phyloP scores from a whole-genome alignment of 2,797 vertebrate species.

The Hafferia zeledoni region DNA sequence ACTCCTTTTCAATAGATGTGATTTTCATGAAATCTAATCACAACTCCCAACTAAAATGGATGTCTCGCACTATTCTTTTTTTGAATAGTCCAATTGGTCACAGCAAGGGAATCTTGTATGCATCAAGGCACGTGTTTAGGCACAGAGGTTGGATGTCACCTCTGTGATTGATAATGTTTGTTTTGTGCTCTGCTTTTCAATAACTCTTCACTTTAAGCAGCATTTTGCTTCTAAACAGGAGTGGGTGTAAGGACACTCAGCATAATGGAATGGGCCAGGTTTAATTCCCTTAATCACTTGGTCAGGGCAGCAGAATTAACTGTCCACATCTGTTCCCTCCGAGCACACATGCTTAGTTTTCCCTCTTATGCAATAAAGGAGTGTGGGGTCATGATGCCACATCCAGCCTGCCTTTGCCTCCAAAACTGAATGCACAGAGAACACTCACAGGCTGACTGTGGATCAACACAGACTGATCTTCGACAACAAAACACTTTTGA shows the following conservation, averaged over 20 bases:
- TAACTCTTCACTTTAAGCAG: slow-evolving; percentile 75
- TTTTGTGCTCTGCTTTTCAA: slow-evolving; percentile 66
- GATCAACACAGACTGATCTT: not conserved
- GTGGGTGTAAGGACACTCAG: slow-evolving; percentile 75
- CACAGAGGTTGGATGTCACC: slow-evolving; percentile 71
- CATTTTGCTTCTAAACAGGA: slow-evolving; percentile 68
- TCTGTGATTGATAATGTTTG: slow-evolving; percentile 75
- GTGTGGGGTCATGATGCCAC: slow-evolving; percentile 17
- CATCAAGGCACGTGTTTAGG: slow-evolving; percentile 65
- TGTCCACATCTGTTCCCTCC: slow-evolving; percentile 76
- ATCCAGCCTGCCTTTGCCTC: slow-evolving; percentile 13
- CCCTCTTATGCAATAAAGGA: slow-evolving; percentile 62
- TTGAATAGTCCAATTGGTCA: slow-evolving; percentile 35
- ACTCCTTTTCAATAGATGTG: slow-evolving; percentile 30
- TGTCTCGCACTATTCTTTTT: slow-evolving; percentile 25
- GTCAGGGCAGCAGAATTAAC: slow-evolving; percentile 81
- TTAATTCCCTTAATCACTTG: slow-evolving; percentile 81
- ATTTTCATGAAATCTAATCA: slow-evolving; percentile 52
- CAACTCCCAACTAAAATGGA: slow-evolving; percentile 30
- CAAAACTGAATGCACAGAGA: not conserved
- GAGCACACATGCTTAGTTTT: slow-evolving; percentile 51
- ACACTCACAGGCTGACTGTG: not conserved
- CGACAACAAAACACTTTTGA: not conserved
- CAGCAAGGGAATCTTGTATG: slow-evolving; percentile 43
- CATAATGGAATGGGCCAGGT: slow-evolving; percentile 78